Evolutionary conservation across 2,888 invertebrate genomes (phyloP).

Genomic region (Portevinia maculata): DNA sequence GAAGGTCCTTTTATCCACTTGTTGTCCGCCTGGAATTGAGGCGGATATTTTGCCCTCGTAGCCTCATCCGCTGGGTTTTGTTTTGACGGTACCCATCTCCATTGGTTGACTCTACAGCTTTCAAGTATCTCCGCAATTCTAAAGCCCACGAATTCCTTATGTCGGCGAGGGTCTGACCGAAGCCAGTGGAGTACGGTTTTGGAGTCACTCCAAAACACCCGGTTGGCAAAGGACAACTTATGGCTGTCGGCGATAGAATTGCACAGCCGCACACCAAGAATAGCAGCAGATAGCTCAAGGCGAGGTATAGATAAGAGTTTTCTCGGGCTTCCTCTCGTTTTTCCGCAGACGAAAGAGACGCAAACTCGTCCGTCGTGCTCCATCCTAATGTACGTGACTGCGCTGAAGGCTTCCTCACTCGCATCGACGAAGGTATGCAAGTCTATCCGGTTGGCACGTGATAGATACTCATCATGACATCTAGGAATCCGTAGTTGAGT

Average conservation of each 20-base stretch:
- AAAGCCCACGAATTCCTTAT: constrained; percentile 61
- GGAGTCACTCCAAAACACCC: constrained; percentile 75
- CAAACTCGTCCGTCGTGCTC: neutral
- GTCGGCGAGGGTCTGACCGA: constrained; percentile 67
- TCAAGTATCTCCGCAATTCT: constrained; percentile 56
- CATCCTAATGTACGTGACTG: neutral
- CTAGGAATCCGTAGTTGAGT: neutral
- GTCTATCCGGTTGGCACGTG: neutral
- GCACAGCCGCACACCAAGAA: constrained; percentile 3
- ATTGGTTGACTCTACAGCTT: constrained; percentile 28
- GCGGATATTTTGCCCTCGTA: no score
- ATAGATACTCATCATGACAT: neutral
- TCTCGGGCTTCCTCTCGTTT: constrained; percentile 1
- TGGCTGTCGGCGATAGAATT: no score
- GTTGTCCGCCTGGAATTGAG: neutral
- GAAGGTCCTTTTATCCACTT: constrained; percentile 40
- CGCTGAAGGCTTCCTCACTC: constrained; percentile 3
- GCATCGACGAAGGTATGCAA: constrained; percentile 15
- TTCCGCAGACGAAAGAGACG: constrained; percentile 10
- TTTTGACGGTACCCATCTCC: constrained; percentile 44
- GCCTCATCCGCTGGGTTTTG: no score
- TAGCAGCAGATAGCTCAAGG: constrained; percentile 14
- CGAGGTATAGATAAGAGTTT: constrained; percentile 2
- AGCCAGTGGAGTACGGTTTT: no score
- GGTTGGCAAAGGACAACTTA: no score